Base-by-base conservation (phyloP, 2,888 invertebrate genomes). In the Acanthoscelides obtectus region DNA sequence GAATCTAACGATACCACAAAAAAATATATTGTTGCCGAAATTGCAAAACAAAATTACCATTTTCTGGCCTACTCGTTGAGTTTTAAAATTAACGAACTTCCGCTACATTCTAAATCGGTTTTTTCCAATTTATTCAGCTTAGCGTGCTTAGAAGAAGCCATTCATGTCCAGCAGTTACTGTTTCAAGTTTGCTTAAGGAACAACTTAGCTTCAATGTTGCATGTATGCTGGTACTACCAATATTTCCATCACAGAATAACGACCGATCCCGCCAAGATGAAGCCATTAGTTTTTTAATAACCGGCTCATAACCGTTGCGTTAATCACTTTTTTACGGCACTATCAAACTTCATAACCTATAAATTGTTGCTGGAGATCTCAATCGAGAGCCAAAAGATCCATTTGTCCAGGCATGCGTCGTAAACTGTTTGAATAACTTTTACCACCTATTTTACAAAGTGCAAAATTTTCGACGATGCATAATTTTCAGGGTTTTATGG, bases 401-500 rank as follows among this genome's bases (percentile, higher is more conserved):
- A 45, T 45, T 45, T 45, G 45, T 45, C 45, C 45, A 12, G 17
- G 45, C 45, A 45, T 45, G 12, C 45, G 45, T 45, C 45, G 45
- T 45, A 45, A 45, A 71, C 66, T 66, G 69, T 22, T n/a, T 6
- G 22, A 70, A 69, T 63, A 75, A 75, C 70, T 72, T 75, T 76
- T 74, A 77, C 75, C 76, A 75, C 77, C 76, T 71, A 74, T 75
- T 76, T 76, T 74, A 77, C 76, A 79, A 77, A 76, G 77, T 78
- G 77, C 75, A 76, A 78, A 76, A 77, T 71, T 76, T 76, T 73
- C 72, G 70, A 45, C 66, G 73, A 73, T 73, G 74, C 75, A 75
- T 77, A 73, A 72, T 45, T 45, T 45, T 45, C 17, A 17, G 45
- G 12, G 45, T 45, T 45, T 45, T 45, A 45, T 45, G 67, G 68